Base-by-base conservation (phyloP, 2,888 invertebrate genomes). In the Cylindroiulus punctatus region DNA sequence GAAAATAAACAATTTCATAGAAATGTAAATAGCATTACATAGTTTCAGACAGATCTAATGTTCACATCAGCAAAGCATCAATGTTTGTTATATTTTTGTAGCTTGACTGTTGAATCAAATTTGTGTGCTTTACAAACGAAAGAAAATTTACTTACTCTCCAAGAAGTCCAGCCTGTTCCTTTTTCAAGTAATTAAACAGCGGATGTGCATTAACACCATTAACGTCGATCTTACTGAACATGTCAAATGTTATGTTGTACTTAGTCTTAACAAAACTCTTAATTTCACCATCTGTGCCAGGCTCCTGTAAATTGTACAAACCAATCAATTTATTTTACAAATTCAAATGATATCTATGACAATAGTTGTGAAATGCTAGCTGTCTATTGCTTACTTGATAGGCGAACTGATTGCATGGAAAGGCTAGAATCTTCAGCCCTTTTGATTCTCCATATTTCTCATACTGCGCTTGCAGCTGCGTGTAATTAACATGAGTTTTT, bases 351-450 rank as follows among this genome's bases (percentile, higher is more conserved):
- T n/a, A n/a, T n/a, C n/a, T n/a, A n/a, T 52, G 22, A 22, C 19
- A 10, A 47, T 65, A 26, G 19, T 10, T 26, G 8, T 7, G 32
- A 82, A 82, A 32, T 65, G 26, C 12, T 30, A 1, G 0, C 30
- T 26, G 3, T 26, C 12, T 26, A 10, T 30, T 17, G 26, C 83
- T 19, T 84, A 84, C 84, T 32, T 84, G 92, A 88, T 90, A 89
- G 44, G 91, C 92, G 89, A 96, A 96, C 90, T 96, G 96, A 91
- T 96, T 96, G 92, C 96, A 96, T 2, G 96, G 96, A 91, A 97
- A 97, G n/a, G 94, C 96, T 85, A 96, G 91, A 89, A 97, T 95
- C 88, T 94, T 92, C 52, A 96, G 92, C 88, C 96, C 92, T 92
- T 95, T 93, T 87, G 93, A 93, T 89, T 95, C 95, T 81, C 93